These are phyloP conservation scores for Cosmopolites sordidus DNA, from an alignment of 2,888 invertebrate species.

Conservation along the genomic window DNA sequence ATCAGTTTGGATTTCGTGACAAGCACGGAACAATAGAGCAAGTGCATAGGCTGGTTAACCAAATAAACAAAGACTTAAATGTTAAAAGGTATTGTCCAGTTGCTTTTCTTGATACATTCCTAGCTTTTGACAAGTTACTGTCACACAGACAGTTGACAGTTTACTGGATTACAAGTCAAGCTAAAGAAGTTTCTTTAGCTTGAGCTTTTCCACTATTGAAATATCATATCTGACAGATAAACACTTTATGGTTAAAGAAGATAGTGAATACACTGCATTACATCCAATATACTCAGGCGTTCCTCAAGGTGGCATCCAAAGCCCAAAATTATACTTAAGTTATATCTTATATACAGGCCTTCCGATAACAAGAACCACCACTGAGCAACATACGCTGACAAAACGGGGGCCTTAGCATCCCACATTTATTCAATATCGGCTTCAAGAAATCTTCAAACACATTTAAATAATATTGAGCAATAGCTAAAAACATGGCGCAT, in stretches of 20 bases:
- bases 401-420: too few species aligned
- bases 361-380: too few species aligned
- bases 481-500: too few species aligned
- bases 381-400: too few species aligned
- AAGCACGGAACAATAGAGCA: not conserved
- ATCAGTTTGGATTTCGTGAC: too few species aligned
- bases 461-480: too few species aligned
- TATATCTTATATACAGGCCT: too few species aligned
- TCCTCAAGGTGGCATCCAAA: conserved; percentile 29
- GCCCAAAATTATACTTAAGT: conserved; percentile 20
- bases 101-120: not conserved
- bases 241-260: not conserved
- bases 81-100: conserved; percentile 26
- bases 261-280: conserved; percentile 5
- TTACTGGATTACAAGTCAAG: not conserved
- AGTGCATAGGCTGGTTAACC: conserved; percentile 5
- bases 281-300: conserved; percentile 26
- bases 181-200: not conserved
- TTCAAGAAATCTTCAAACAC: too few species aligned
- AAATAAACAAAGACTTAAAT: conserved; percentile 13
- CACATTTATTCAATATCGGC: too few species aligned
- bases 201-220: not conserved
- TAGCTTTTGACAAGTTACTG: too few species aligned
- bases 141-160: too few species aligned
- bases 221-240: not conserved